Base-by-base conservation (phyloP, 2,888 invertebrate species). In the Dinocampus coccinellae region DNA sequence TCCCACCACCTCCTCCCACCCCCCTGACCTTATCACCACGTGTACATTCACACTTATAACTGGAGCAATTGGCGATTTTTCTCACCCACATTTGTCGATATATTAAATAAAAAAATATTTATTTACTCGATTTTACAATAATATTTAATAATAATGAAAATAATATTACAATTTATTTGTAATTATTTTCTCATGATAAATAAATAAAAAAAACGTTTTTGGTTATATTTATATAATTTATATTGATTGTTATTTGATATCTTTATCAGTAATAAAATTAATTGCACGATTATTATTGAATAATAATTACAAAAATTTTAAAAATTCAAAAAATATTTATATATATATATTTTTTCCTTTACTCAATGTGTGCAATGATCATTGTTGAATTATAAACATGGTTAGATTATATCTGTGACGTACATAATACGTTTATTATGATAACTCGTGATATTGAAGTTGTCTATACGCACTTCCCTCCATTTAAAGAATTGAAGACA, bases 391-490 rank as follows among this genome's bases (percentile, higher is more conserved):
- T 20, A 47, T 47, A 39, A n/a, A 39, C n/a, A n/a, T 20, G 47
- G 47, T 29, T 4, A 29, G 47, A 7, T 1, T n/a, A 47, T 47
- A 6, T 47, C 47, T 47, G 16, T 47, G 47, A 47, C 47, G 47
- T 16, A 47, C 47, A 7, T 47, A 47, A 39, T n/a, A n/a, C 7
- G 29, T 29, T 47, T n/a, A n/a, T 47, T 47, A 47, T 47, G 16
- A 47, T 47, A 47, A 47, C 47, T n/a, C 16, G 47, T 16, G 16
- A 20, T 47, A 47, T 47, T 9, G 6, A 22, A 3, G 4, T 20
- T 34, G n/a, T 58, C 58, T 7, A 58, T 33, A 58, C 29, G 20
- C 29, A 58, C 33, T 58, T 34, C 33, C 58, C 34, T 58, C 16
- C 58, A 34, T 58, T 33, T n/a, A 33, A 33, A 20, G 9, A 13